Base-by-base conservation (phyloP, 2,888 invertebrate genomes). In the Abrostola tripartita region DNA sequence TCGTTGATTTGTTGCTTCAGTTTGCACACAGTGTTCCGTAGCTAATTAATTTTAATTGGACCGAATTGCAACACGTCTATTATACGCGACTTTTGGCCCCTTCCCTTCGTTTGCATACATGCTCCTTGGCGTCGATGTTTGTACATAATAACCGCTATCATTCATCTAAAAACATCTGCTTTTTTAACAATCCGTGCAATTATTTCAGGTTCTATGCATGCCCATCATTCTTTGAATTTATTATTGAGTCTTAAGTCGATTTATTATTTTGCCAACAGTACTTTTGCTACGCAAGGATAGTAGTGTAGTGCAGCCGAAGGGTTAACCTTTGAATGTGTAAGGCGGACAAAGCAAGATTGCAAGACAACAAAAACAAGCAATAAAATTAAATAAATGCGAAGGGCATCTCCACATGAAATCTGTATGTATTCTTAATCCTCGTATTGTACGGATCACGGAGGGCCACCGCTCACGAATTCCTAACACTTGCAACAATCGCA, bases 11-110 rank as follows among this genome's bases (percentile, higher is more conserved):
- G 92, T 92, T 89, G 86, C 91, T 88, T 90, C 85, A 86, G 87
- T 85, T 86, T 87, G 88, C 87, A 84, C 85, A 88, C 88, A 90
- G 87, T 91, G 88, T 92, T 90, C 92, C 85, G 90, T 85, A 87
- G 88, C 92, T 93, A 93, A 93, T 93, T 93, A 93, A 92, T 93
- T 93, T 93, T 93, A 93, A 93, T 93, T 93, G 92, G 92, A 83
- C 85, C 79, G 85, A 81, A 85, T 84, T 85, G 83, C 85, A 80
- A 80, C 78, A 76, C 87, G 85, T 89, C 86, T 89, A 89, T 88
- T 88, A 88, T 88, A 87, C 84, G 81, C 80, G 83, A 81, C 82
- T 86, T 82, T 83, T 85, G 85, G 85, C 84, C 84, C 74, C 80
- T 78, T 70, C 76, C 70, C 65, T 73, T 72, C 71, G 72, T 80